Conservation (phyloP, 1,140 invertebrate genomes). For the Homarus americanus region DNA sequence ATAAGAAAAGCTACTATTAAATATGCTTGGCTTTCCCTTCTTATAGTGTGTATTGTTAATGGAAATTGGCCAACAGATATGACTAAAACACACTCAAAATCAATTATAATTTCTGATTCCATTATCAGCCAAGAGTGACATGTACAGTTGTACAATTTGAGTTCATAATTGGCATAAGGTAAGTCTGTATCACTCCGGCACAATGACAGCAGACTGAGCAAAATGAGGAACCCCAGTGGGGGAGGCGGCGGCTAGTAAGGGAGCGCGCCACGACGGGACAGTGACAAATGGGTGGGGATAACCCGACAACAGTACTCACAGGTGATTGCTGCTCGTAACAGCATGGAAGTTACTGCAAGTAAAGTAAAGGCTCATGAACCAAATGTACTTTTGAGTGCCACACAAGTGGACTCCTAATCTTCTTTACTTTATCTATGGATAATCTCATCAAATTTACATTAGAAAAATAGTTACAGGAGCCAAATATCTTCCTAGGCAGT, state of each 20-base stretch:
- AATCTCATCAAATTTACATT: slow-evolving; percentile 20
- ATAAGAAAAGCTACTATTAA: too few species aligned
- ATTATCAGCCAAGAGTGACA: too few species aligned
- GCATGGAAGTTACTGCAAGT: slow-evolving; percentile 69
- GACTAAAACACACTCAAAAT: too few species aligned
- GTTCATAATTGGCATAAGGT: too few species aligned
- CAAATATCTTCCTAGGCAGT: slow-evolving; percentile 19
- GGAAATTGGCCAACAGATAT: too few species aligned
- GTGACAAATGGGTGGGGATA: slow-evolving; percentile 48
- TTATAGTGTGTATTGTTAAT: too few species aligned
- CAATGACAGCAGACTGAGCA: neutral
- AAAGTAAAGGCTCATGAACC: slow-evolving; percentile 65
- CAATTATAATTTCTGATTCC: too few species aligned
- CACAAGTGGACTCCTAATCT: slow-evolving; percentile 14
- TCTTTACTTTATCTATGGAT: slow-evolving; percentile 19
- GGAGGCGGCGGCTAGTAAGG: slow-evolving; percentile 35
- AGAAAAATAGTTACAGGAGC: slow-evolving; percentile 38
- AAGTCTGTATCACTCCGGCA: neutral
- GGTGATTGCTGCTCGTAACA: slow-evolving; percentile 70
- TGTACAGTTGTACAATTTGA: too few species aligned
- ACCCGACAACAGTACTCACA: slow-evolving; percentile 56
- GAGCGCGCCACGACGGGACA: slow-evolving; percentile 50
- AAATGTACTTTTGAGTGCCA: slow-evolving; percentile 25
- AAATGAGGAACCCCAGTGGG: slow-evolving; percentile 14
- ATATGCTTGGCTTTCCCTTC: too few species aligned